Evolutionary conservation across 2,888 invertebrate genomes (phyloP).

Genomic region (Pristionchus japonicus): DNA sequence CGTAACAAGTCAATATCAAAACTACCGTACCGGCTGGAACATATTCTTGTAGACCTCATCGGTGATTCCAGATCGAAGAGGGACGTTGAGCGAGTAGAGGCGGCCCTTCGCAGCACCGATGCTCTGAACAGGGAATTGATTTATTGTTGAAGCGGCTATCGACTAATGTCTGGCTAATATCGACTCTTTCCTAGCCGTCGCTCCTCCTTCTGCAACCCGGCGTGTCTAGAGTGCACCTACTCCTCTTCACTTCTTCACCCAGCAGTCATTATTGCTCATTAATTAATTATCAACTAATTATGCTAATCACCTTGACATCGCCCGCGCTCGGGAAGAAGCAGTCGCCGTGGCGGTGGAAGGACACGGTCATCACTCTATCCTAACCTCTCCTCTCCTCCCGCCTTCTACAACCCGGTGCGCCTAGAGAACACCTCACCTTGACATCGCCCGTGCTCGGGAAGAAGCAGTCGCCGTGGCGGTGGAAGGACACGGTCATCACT

Average conservation of each 20-base stretch:
- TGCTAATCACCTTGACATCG: conserved; percentile 76
- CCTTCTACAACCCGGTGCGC: no score
- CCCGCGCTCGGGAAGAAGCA: conserved; percentile 99
- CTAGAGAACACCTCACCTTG: no score
- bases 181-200: neutral
- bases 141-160: no score
- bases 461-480: conserved; percentile 96
- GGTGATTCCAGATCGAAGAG: conserved; percentile 97
- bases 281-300: no score
- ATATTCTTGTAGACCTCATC: conserved; percentile 95
- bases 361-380: no score
- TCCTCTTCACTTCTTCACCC: neutral
- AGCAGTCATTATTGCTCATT: no score
- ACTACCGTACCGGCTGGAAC: conserved; percentile 83
- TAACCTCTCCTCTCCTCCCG: no score
- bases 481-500: conserved; percentile 83
- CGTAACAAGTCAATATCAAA: neutral
- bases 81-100: conserved; percentile 98
- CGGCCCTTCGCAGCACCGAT: conserved; percentile 87
- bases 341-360: conserved; percentile 96
- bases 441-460: conserved; percentile 99
- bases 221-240: neutral
- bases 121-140: conserved; percentile 75
- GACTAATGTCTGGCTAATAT: no score
- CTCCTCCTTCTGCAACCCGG: neutral